Evolutionary conservation across 2,888 invertebrate species (phyloP), one percentile per base, ranked within the genome.

Genomic region (Meteorus colon): DNA sequence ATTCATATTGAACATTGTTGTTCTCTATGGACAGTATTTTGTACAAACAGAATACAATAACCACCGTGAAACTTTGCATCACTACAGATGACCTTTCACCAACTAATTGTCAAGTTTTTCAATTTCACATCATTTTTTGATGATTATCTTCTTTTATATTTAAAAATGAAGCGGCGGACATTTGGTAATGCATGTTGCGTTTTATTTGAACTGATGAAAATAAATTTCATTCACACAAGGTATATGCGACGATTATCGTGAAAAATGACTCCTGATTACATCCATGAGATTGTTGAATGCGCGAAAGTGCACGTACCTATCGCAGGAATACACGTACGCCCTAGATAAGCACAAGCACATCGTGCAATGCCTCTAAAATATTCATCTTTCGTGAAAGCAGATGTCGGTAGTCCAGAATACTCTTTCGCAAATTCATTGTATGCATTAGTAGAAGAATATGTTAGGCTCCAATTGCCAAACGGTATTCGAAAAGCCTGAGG

Each of bases 341-440:
- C 70, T 51, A 65, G 63, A 71, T 70, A 66, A 75, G 71, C 69
- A 66, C 37, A 24, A 71, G 45, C 66, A 74, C 62, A 71, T 65
- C 63, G 74, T 71, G 59, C 59, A 65, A 19, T 27, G 31, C 73
- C 69, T 74, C 65, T 72, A 70, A 77, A 77, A 78, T 78, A 78
- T 78, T 78, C 77, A 77, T 78, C 74, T 62, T 71, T 29, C 51
- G 73, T 66, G 55, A 75, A 71, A 78, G 73, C 59, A 51, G n/a
- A 60, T 34, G 41, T 66, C 27, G 14, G 24, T 66, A 41, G 41
- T 66, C 4, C 24, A 34, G 19, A 66, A 66, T 41, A 41, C 19
- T 41, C 16, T 45, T 67, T 5, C 0, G 16, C 6, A 48, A 45
- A 67, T 67, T 16, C 27, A 27, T 27, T 41, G 19, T 37, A 3